Evolutionary conservation across 2,113 vertebrate genomes (phyloP), one percentile per base, ranked within the genome.

Genomic region (Aplodontia rufa): DNA sequence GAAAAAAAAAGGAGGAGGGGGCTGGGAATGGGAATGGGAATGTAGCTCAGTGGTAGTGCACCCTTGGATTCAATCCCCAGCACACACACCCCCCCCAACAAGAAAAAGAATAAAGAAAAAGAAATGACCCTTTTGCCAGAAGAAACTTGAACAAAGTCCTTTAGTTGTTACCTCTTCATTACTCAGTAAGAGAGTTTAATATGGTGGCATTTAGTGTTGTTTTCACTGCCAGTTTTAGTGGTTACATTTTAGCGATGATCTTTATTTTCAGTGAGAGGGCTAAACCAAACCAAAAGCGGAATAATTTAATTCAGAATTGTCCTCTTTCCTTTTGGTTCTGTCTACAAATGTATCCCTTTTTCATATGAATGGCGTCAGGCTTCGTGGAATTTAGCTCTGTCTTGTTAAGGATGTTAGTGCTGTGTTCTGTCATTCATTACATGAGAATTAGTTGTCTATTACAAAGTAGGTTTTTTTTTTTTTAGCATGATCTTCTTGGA

Each of bases 381-480:
- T 98, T 97, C 97, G 96, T 0, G 97, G 97, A 97, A 95, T 96
- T 95, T 95, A 95, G 69, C 76, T 97, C 91, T 94, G 90, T 97
- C 95, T 96, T 97, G 86, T 97, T 97, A 97, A 97, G 90, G 94
- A 82, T 93, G 94, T 97, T 97, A 98, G 96, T 96, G 75, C 87
- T 94, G 78, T 95, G 58, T 95, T 97, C 93, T 96, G 74, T 98
- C 96, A 97, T 94, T 97, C 97, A 96, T 97, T 97, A 96, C 94
- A 80, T 86, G 96, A 93, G 94, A 97, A 97, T 94, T 96, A 35
- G 68, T 96, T 96, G 95, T 96, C 98, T 95, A 71, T 97, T 97
- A 42, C 91, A 95, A 97, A 91, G 51, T 96, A 66, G 88, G 86
- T 78, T 26, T 26, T 92, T 76, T 76, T 97, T 93, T 62, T 98